Conservation (phyloP, 2,113 vertebrate genomes). For the Eira barbara region DNA sequence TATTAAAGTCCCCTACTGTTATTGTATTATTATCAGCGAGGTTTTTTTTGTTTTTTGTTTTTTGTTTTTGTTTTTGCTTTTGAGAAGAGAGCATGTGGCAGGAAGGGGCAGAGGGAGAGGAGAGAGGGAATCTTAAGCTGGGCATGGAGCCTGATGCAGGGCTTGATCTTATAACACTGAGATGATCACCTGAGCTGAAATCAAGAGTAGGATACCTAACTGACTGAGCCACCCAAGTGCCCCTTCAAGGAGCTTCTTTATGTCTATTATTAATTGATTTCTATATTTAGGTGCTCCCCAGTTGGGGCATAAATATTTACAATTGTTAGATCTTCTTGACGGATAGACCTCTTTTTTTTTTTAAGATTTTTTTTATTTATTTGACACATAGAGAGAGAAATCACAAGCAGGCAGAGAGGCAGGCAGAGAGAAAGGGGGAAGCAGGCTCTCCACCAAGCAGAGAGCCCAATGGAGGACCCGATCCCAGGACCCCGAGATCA, state of each 20-base stretch:
- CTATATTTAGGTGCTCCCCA: neutral
- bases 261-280: neutral
- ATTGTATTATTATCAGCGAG: neutral
- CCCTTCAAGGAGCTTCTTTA: neutral
- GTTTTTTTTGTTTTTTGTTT: too few relatives aligned
- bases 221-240: neutral
- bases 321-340: neutral
- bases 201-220: neutral
- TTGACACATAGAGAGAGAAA: too few relatives aligned
- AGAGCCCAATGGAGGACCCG: too few relatives aligned
- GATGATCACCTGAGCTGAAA: neutral
- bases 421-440: too few relatives aligned
- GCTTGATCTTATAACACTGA: neutral
- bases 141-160: neutral
- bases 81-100: neutral
- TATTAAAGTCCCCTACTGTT: neutral
- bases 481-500: too few relatives aligned
- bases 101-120: neutral
- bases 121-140: neutral
- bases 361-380: too few relatives aligned
- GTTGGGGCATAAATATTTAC: neutral
- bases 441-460: too few relatives aligned
- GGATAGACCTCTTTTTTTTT: neutral
- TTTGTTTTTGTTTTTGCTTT: neutral
- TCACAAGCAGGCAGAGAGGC: too few relatives aligned